phyloP scores from a whole-genome alignment of 2,113 vertebrate species.

The Anthoscopus minutus region DNA sequence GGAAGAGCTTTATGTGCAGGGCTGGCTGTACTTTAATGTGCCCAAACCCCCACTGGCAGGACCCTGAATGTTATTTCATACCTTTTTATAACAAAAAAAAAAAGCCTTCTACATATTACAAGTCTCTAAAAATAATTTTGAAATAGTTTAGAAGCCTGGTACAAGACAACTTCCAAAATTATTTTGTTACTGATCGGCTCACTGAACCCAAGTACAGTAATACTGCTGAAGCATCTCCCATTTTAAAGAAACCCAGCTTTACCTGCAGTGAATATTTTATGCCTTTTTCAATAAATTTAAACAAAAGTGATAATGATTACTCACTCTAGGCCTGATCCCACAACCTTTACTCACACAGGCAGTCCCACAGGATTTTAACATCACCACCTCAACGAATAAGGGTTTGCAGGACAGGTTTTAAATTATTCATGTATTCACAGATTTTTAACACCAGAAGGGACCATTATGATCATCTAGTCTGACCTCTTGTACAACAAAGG shows the following conservation, averaged over 20 bases:
- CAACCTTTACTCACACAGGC: slow-evolving; percentile 9
- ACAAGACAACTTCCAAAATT: background rate
- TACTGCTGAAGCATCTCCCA: background rate
- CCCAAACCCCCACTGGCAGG: background rate
- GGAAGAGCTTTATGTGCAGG: accelerated
- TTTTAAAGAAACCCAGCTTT: background rate
- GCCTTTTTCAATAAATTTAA: slow-evolving; percentile 50
- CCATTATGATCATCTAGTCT: slow-evolving; percentile 34
- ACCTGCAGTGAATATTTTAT: background rate
- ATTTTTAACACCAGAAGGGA: slow-evolving; percentile 58
- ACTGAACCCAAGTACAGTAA: background rate
- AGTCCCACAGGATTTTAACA: slow-evolving; percentile 31
- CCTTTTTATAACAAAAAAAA: background rate
- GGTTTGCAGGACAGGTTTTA: slow-evolving; percentile 17
- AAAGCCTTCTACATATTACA: background rate
- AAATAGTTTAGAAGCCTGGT: background rate
- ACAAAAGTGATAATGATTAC: slow-evolving; percentile 42
- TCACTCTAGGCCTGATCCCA: slow-evolving; percentile 39
- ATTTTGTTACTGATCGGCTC: background rate
- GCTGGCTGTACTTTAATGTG: accelerated
- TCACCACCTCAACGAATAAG: background rate
- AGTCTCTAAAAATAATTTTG: background rate
- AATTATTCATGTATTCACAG: slow-evolving; percentile 59
- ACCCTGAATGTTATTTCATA: background rate
- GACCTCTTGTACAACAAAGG: slow-evolving; percentile 48